Base-by-base conservation (phyloP, 92 coral and sea anemone species). In the Palythoa caribaeorum region DNA sequence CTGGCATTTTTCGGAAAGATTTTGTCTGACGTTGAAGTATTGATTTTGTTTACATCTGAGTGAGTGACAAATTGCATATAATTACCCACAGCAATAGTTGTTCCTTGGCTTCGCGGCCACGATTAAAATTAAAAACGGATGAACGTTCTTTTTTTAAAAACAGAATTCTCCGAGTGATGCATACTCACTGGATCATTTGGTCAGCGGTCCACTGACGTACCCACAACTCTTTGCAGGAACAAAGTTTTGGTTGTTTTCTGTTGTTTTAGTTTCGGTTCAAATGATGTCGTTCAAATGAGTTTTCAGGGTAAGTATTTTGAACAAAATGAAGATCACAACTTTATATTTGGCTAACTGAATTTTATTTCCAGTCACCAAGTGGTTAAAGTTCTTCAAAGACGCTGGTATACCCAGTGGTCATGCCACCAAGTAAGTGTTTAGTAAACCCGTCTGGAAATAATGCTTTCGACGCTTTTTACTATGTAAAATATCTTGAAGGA, bases 401-500 rank as follows among this genome's bases (percentile, higher is more conserved):
- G 99, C 99, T 19, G 99, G 99, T 2, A 93, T 97, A 14, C 99
- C 99, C 36, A 89, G 89, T 63, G 95, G 94, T 47, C 96, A 93
- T 80, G 98, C 99, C 38, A 92, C 79, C 78, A 96, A 92, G 99
- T 97, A 89, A 94, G 97, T 88, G 53, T 70, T 13, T 20, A 11
- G 12, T 21, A 11, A 9, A 36, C 35, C 40, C 3, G 40, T 69
- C 39, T n/a, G 73, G 11, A 28, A 69, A 19, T 54, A 3, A n/a
- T 17, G 2, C 63, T 39, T 36, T 40, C 38, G 62, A 60, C 52
- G 3, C 13, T 55, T 7, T 15, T 55, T 55, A 60, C 2, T 2
- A 14, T 60, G n/a, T 60, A 19, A 28, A 28, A 28, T 28, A 55
- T 55, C 17, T 55, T 55, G 62, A 15, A 11, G 14, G 12, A 2